Base-by-base conservation (phyloP, 2,113 vertebrate species). In the Andinoacara biseriatus region DNA sequence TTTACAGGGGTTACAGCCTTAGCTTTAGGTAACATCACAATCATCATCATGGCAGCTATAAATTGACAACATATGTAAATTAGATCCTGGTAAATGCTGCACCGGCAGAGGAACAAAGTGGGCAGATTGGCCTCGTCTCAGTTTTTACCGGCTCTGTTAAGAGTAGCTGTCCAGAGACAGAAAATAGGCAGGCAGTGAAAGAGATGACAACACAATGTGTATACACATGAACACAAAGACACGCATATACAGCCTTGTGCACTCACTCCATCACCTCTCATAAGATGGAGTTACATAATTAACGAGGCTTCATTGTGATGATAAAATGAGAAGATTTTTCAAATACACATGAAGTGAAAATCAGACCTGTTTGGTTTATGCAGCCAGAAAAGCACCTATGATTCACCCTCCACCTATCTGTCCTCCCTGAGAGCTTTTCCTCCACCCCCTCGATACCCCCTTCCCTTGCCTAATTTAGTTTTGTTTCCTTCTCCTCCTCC, bases 211-310 rank as follows among this genome's bases (percentile, higher is more conserved):
- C 31, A 33, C 17, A 61, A 76, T 80, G 74, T 81, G 80, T 82
- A 38, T 33, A 58, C 40, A 35, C 81, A 80, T 65, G 60, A 65
- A 79, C 74, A 82, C 76, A 85, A 52, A 81, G 33, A 79, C 60
- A 80, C 14, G 6, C 26, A 29, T 63, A 63, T n/a, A 56, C 49
- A 65, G 58, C 65, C 26, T 10, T 17, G 10, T 63, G 60, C 79
- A 29, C 63, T 74, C n/a, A 10, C 56, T 24, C 20, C 17, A 43
- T 35, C 80, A 78, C 69, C 78, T 84, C 69, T 76, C 80, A 84
- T 79, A 63, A 15, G 43, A 82, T 31, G 57, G 35, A 38, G 75
- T 85, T 86, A 85, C 43, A 65, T 86, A 82, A 89, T 87, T 87
- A 90, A 82, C 87, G 61, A 74, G 76, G 80, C 75, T 79, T 76